Percentiles rank a stretch among this genome's conserved stretches.
Evolutionary conservation across 2,888 invertebrate genomes (phyloP).

Genomic region (Eilema griseolum): DNA sequence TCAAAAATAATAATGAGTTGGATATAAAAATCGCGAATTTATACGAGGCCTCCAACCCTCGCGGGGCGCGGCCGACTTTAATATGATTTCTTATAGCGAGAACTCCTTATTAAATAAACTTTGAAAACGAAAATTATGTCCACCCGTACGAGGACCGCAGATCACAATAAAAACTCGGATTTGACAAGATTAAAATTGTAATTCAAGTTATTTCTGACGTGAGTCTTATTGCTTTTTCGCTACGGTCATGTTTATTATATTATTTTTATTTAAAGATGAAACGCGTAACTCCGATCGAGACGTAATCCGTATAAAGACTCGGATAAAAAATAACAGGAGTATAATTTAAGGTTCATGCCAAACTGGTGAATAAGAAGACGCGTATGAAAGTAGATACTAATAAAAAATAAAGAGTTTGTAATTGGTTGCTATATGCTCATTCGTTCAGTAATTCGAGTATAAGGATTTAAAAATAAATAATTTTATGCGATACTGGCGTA

Average conservation of each 20-base stretch:
- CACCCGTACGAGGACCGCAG: slow-evolving; percentile 66
- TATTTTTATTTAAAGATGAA: slow-evolving; percentile 60
- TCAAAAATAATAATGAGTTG: slow-evolving; percentile 83
- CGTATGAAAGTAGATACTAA: slow-evolving; percentile 45
- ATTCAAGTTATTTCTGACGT: slow-evolving; percentile 84
- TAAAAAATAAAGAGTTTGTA: slow-evolving; percentile 49
- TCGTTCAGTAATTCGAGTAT: slow-evolving; percentile 46
- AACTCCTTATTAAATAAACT: slow-evolving; percentile 83
- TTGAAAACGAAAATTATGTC: slow-evolving; percentile 83
- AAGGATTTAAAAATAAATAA: slow-evolving; percentile 38
- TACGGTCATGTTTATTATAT: slow-evolving; percentile 68
- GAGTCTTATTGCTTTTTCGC: slow-evolving; percentile 83
- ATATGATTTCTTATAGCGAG: slow-evolving; percentile 82
- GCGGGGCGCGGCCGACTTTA: slow-evolving; percentile 60
- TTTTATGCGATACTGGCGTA: slow-evolving; percentile 56
- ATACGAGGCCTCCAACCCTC: slow-evolving; percentile 69
- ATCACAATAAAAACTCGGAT: slow-evolving; percentile 84
- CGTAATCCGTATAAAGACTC: slow-evolving; percentile 66
- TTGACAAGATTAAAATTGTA: slow-evolving; percentile 87
- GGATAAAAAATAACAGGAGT: slow-evolving; percentile 46
- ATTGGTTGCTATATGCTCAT: slow-evolving; percentile 43
- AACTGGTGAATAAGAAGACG: slow-evolving; percentile 36
- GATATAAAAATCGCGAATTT: slow-evolving; percentile 84
- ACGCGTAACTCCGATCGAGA: slow-evolving; percentile 59
- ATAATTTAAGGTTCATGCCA: slow-evolving; percentile 47